Percentiles rank a stretch among this genome's conserved stretches.
phyloP scores from a whole-genome alignment of 1,140 invertebrate genomes.

The Neodiprion pinetum region DNA sequence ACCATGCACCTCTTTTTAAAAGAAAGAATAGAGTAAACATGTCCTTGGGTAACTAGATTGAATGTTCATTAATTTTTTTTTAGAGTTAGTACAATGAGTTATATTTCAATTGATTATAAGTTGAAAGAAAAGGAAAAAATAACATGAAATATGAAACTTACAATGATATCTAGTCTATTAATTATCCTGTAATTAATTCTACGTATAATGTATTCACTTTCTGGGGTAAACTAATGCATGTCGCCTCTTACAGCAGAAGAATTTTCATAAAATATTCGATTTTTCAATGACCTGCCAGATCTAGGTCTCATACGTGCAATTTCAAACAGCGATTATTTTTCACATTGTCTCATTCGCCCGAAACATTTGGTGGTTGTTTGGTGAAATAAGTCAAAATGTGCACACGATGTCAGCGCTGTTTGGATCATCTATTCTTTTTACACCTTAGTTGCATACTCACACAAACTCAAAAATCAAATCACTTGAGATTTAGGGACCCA shows the following conservation, averaged over 20 bases:
- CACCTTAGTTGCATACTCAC: too few relatives aligned
- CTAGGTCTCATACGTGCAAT: too few relatives aligned
- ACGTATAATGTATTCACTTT: too few relatives aligned
- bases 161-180: slow-evolving; percentile 12
- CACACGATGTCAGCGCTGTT: neutral
- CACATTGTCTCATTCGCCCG: neutral
- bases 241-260: too few relatives aligned
- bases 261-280: too few relatives aligned
- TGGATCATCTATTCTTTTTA: too few relatives aligned
- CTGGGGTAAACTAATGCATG: too few relatives aligned
- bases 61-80: neutral
- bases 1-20: slow-evolving; percentile 47
- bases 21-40: slow-evolving; percentile 5
- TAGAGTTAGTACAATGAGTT: slow-evolving; percentile 1
- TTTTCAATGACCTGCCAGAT: too few relatives aligned
- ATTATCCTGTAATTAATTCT: too few relatives aligned
- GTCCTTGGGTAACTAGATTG: slow-evolving; percentile 1
- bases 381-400: neutral
- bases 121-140: slow-evolving; percentile 16
- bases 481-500: too few relatives aligned
- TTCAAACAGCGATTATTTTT: too few relatives aligned
- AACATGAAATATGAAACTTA: slow-evolving; percentile 17
- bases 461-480: too few relatives aligned
- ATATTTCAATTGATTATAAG: slow-evolving; percentile 9
- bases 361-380: neutral